Evolutionary conservation across 2,888 invertebrate genomes (phyloP).

Genomic region (Caenorhabditis japonica): DNA sequence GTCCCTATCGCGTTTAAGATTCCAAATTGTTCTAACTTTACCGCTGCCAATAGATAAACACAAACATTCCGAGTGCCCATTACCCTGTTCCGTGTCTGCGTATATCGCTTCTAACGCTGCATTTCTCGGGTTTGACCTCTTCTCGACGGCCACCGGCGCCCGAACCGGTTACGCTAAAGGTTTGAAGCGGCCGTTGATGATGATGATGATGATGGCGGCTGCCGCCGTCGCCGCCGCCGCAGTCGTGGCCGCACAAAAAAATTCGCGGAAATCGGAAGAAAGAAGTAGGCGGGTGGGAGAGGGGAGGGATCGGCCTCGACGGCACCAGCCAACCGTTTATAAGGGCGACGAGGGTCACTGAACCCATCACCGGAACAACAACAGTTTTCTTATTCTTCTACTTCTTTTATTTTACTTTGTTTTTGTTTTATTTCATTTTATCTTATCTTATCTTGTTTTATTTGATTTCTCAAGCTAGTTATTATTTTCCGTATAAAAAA

Average conservation of each 20-base stretch:
- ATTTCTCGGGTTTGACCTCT: slow-evolving; percentile 23
- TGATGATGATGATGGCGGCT: no score
- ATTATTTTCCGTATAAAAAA: neutral
- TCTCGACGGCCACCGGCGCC: no score
- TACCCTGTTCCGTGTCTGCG: slow-evolving; percentile 30
- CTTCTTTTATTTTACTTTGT: slow-evolving; percentile 5
- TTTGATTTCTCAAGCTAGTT: no score
- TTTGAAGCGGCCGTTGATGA: no score
- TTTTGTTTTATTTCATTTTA: neutral
- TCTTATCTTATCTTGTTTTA: neutral
- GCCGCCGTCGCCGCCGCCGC: no score
- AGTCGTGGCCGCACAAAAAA: slow-evolving; percentile 17
- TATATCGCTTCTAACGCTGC: neutral
- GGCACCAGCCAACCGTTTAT: slow-evolving; percentile 48
- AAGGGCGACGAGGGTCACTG: slow-evolving; percentile 40
- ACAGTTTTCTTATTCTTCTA: slow-evolving; percentile 4
- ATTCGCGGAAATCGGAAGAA: slow-evolving; percentile 15
- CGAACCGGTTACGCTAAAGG: slow-evolving; percentile 16
- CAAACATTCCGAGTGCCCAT: slow-evolving; percentile 20
- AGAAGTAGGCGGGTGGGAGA: slow-evolving; percentile 28
- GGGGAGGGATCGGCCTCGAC: slow-evolving; percentile 43
- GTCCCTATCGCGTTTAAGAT: no score
- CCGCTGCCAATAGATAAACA: slow-evolving; percentile 19
- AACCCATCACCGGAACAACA: slow-evolving; percentile 10
- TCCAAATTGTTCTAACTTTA: no score